phyloP scores from a whole-genome alignment of 2,113 vertebrate species.

The Thunnus maccoyii region DNA sequence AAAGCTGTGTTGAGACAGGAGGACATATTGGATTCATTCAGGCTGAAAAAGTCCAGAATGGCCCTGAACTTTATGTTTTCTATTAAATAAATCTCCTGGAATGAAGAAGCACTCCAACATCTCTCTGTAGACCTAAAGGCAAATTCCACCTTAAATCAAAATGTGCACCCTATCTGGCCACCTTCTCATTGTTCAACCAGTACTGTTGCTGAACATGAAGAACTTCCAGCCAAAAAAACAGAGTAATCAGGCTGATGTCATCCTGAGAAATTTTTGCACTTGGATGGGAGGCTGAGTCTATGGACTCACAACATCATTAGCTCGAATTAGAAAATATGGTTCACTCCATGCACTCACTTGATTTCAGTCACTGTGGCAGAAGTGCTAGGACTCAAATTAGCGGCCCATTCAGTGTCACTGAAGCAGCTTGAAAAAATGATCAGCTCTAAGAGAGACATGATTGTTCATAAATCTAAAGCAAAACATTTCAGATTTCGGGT shows the following conservation, averaged over 20 bases:
- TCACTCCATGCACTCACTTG: background rate
- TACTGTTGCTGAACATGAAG: background rate
- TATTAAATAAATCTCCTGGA: background rate
- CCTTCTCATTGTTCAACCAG: background rate
- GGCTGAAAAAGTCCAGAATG: background rate
- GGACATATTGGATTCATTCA: background rate
- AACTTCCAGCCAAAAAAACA: background rate
- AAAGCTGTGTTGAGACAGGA: background rate
- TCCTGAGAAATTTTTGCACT: background rate
- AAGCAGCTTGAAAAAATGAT: too few relatives aligned
- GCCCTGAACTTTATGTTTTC: background rate
- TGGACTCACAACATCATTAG: background rate
- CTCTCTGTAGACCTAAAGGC: background rate
- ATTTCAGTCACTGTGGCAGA: background rate
- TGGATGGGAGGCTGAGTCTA: background rate
- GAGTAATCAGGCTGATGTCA: slow-evolving; percentile 5
- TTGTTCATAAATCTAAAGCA: too few relatives aligned
- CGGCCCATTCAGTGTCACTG: too few relatives aligned
- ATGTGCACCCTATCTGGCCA: background rate
- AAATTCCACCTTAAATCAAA: background rate
- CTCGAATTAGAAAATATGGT: slow-evolving; percentile 39
- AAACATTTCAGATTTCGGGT: too few relatives aligned
- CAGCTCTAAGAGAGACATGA: too few relatives aligned
- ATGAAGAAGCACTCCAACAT: background rate
- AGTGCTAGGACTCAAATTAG: background rate